Evolutionary conservation across 2,797 vertebrate genomes (phyloP).

Genomic region (Calcarius lapponicus): DNA sequence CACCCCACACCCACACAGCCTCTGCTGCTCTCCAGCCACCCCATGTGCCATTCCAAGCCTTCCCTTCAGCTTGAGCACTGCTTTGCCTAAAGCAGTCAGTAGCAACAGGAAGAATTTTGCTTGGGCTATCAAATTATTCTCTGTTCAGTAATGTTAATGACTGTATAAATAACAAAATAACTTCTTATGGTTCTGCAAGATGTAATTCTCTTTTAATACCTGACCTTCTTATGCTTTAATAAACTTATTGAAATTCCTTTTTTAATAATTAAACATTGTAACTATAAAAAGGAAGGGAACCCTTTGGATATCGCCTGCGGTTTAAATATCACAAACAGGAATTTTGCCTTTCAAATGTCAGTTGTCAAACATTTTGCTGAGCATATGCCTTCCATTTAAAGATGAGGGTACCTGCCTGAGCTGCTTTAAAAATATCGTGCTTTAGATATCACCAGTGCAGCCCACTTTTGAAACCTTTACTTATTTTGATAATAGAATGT

Average conservation of each 20-base stretch:
- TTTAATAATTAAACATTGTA: slow-evolving; percentile 47
- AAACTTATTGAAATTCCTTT: slow-evolving; percentile 7
- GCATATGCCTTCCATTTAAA: background rate
- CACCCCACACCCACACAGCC: background rate
- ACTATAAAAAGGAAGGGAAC: background rate
- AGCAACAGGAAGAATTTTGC: background rate
- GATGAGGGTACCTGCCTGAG: background rate
- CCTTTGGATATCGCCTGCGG: background rate
- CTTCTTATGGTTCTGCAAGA: background rate
- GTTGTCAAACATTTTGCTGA: slow-evolving; percentile 15
- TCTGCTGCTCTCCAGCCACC: background rate
- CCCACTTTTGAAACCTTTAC: background rate
- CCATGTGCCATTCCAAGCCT: background rate
- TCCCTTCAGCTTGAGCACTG: background rate
- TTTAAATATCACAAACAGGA: slow-evolving; percentile 20
- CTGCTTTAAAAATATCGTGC: background rate
- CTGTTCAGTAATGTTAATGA: slow-evolving; percentile 50
- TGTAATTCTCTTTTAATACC: slow-evolving; percentile 39
- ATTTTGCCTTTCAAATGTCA: slow-evolving; percentile 27
- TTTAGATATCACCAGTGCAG: background rate
- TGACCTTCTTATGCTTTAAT: slow-evolving; percentile 36
- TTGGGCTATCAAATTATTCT: background rate
- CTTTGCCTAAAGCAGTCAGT: background rate
- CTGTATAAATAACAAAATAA: slow-evolving; percentile 56
- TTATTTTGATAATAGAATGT: background rate